Conservation (phyloP, 2,888 invertebrate genomes). For the Cordilura impudica region DNA sequence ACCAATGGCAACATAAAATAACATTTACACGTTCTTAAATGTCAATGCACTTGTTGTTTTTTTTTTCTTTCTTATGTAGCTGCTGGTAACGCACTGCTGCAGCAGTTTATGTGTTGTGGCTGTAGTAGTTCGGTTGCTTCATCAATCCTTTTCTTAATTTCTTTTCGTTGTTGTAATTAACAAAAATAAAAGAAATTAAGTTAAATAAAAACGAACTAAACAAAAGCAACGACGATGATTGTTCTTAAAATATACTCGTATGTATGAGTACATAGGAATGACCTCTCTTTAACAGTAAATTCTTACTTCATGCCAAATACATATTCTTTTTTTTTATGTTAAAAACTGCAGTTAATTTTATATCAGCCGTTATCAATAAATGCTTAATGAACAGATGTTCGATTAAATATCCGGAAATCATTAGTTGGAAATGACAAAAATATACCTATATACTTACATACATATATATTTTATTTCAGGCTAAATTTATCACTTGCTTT, state of each 20-base stretch:
- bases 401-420: not conserved
- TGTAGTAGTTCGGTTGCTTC: constrained; percentile 30
- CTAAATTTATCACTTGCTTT: no score
- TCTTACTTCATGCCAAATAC: not conserved
- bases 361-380: constrained; percentile 42
- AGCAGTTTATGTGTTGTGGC: constrained; percentile 2
- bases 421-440: not conserved
- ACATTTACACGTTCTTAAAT: constrained; percentile 58
- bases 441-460: no score
- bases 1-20: constrained; percentile 55
- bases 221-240: not conserved
- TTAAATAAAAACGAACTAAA: not conserved
- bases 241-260: no score
- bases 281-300: not conserved
- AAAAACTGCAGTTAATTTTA: not conserved
- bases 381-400: constrained; percentile 52
- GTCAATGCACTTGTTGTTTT: constrained; percentile 61
- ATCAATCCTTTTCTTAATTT: constrained; percentile 56
- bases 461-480: no score
- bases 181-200: not conserved
- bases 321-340: no score
- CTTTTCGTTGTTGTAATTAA: constrained; percentile 1
- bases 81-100: constrained; percentile 35
- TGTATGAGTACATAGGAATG: not conserved
- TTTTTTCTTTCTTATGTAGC: not conserved